phyloP scores from a whole-genome alignment of 2,888 invertebrate species.

The Thecocarcelia acutangulata region DNA sequence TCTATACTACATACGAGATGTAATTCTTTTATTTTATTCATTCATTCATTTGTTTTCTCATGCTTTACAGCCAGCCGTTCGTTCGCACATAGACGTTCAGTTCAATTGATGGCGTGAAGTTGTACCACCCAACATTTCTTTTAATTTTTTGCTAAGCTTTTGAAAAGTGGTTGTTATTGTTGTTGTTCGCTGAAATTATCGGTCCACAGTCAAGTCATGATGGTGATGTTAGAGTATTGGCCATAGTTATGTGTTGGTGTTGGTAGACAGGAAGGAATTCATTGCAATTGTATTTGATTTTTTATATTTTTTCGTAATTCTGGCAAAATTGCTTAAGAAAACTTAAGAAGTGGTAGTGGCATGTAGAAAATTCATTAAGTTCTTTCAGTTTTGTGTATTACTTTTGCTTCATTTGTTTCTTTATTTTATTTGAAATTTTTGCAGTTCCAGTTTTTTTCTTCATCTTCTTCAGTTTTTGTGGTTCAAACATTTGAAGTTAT shows the following conservation, averaged over 20 bases:
- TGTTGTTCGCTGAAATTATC: neutral
- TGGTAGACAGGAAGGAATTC: constrained; percentile 35
- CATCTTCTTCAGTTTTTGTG: neutral
- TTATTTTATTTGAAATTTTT: constrained; percentile 2
- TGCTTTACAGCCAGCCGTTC: neutral
- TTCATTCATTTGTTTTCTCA: constrained; percentile 44
- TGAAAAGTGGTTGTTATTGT: constrained; percentile 1
- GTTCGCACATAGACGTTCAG: neutral
- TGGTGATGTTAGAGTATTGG: constrained; percentile 11
- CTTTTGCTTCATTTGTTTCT: constrained; percentile 47
- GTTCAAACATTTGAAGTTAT: constrained; percentile 23
- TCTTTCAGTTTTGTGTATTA: constrained; percentile 31
- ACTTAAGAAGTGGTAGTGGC: neutral
- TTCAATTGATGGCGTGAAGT: constrained; percentile 10
- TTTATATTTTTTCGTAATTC: neutral
- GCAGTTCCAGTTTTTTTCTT: neutral
- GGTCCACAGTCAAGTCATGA: neutral
- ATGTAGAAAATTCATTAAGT: constrained; percentile 60
- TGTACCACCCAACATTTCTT: constrained; percentile 18
- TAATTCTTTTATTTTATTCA: constrained; percentile 26
- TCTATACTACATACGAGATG: constrained; percentile 11
- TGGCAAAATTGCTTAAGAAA: constrained; percentile 48
- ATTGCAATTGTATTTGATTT: constrained; percentile 47
- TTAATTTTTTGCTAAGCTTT: neutral
- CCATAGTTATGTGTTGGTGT: neutral